Percentiles rank a stretch among this genome's conserved stretches.
Conservation (phyloP, 2,113 vertebrate species). For the Formicarius rufipectus region DNA sequence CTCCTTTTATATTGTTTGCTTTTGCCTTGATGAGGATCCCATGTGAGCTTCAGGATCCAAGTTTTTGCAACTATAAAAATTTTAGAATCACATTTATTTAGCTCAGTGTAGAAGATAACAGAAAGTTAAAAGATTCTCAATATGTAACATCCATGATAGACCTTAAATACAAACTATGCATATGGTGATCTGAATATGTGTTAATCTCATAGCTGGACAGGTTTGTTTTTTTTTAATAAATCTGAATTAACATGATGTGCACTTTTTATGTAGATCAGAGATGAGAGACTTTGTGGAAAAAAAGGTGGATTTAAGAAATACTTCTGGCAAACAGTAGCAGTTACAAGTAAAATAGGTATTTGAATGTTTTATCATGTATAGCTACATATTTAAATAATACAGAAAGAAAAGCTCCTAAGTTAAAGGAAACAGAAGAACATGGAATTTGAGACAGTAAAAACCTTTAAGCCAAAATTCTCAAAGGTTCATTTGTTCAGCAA, state of each 20-base stretch:
- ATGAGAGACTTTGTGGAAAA: not conserved
- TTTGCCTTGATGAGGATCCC: not conserved
- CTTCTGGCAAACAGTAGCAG: not conserved
- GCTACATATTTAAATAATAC: not conserved
- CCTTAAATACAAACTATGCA: not conserved
- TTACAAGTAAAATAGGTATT: not conserved
- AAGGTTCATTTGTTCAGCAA: not conserved
- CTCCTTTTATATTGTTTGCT: not conserved
- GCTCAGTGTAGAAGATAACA: not conserved
- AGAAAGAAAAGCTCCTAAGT: not conserved
- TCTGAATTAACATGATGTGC: not conserved
- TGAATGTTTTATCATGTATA: not conserved
- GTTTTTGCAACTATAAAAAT: not conserved
- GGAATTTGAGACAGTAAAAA: not conserved
- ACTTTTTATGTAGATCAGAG: not conserved
- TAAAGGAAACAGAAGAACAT: not conserved
- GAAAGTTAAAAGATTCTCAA: not conserved
- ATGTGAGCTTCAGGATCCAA: not conserved
- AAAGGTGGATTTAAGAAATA: not conserved
- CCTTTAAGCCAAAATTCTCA: not conserved
- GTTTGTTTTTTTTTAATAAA: not conserved
- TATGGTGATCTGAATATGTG: not conserved
- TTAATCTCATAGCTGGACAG: not conserved
- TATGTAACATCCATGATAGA: not conserved
- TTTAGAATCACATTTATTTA: not conserved